These are phyloP conservation scores for Chrosomus eos DNA, from an alignment of 2,797 vertebrate genomes.

Conservation along the genomic window DNA sequence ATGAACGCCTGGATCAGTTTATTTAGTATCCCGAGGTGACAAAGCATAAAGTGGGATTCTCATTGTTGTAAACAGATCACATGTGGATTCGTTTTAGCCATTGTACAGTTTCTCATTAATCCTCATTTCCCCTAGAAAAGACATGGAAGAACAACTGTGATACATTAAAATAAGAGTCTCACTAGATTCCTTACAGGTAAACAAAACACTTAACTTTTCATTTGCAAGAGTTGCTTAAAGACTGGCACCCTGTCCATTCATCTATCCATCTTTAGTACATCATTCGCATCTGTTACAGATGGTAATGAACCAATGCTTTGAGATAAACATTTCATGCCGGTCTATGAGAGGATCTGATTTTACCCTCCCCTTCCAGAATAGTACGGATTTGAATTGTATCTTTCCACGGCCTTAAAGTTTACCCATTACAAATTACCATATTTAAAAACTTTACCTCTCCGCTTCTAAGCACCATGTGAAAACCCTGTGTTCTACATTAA, in stretches of 20 bases:
- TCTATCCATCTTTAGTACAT: neutral
- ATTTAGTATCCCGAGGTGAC: neutral
- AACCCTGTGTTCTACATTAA: neutral
- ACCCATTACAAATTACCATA: neutral
- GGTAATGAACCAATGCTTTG: neutral
- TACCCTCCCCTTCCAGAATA: neutral
- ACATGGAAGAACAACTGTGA: neutral
- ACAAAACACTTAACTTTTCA: constrained; percentile 30
- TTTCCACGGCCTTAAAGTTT: neutral
- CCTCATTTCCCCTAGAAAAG: neutral
- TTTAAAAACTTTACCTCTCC: neutral
- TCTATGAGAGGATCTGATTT: neutral
- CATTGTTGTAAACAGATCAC: constrained; percentile 22
- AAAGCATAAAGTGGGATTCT: neutral
- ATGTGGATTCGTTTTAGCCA: constrained; percentile 25
- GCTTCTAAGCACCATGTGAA: neutral
- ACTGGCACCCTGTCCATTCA: neutral
- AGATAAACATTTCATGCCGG: neutral
- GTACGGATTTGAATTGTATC: neutral
- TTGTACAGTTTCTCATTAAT: constrained; percentile 4
- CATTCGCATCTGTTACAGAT: neutral
- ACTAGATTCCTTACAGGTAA: constrained; percentile 15
- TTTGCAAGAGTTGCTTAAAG: neutral
- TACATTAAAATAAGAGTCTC: neutral
- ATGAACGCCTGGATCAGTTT: constrained; percentile 1